Evolutionary conservation across 2,888 invertebrate species (phyloP).

Genomic region (Mystacides longicornis): DNA sequence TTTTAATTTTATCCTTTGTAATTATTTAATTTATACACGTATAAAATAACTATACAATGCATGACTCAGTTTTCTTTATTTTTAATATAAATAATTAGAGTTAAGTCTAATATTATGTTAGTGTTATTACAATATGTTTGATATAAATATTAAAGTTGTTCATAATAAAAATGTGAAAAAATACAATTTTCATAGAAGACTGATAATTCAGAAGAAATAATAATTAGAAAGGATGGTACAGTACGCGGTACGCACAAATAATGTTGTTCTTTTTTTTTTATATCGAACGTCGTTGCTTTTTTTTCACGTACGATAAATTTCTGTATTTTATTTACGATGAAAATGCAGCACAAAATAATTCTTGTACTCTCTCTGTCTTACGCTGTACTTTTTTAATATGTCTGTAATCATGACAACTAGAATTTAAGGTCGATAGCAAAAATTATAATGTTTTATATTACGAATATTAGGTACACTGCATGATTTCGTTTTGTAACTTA

Average conservation of each 20-base stretch:
- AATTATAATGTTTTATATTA: too few relatives aligned
- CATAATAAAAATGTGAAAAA: slow-evolving; percentile 20
- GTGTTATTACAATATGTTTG: background rate
- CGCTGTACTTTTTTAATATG: slow-evolving; percentile 29
- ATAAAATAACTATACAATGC: slow-evolving; percentile 24
- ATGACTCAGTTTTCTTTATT: slow-evolving; percentile 23
- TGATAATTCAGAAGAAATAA: slow-evolving; percentile 21
- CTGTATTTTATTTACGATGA: slow-evolving; percentile 6
- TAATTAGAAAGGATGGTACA: too few relatives aligned
- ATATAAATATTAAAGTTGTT: slow-evolving; percentile 4
- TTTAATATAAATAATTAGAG: slow-evolving; percentile 14
- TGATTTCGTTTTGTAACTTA: slow-evolving; percentile 35
- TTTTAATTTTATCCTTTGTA: slow-evolving; percentile 14
- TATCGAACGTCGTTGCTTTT: slow-evolving; percentile 1
- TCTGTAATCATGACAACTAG: slow-evolving; percentile 52
- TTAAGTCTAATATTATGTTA: slow-evolving; percentile 6
- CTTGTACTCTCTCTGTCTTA: background rate
- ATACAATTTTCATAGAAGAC: slow-evolving; percentile 24
- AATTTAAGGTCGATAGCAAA: slow-evolving; percentile 39
- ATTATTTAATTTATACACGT: slow-evolving; percentile 24
- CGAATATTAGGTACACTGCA: slow-evolving; percentile 18
- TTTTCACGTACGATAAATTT: slow-evolving; percentile 1
- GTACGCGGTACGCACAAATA: slow-evolving; percentile 19
- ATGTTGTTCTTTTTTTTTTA: too few relatives aligned
- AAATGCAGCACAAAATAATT: too few relatives aligned